Evolutionary conservation across 2,888 invertebrate genomes (phyloP).

Genomic region (Eulithis testata): DNA sequence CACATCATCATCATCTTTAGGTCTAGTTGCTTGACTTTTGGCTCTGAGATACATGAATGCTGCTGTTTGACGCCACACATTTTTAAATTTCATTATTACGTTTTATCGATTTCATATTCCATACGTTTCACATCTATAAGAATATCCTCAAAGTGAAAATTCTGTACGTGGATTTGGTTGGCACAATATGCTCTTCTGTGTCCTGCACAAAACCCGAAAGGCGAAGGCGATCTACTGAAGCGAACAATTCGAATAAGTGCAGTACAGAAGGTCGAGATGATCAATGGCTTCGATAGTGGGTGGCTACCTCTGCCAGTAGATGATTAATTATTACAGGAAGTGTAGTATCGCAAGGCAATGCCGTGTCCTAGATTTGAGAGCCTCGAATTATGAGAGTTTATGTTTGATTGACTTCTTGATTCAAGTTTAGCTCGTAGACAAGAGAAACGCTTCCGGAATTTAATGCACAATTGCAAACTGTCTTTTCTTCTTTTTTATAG

Average conservation of each 20-base stretch:
- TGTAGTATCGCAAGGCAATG: background rate
- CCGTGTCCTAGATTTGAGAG: background rate
- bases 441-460: background rate
- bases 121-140: background rate
- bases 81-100: no score
- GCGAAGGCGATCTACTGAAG: slow-evolving; percentile 24
- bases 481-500: no score
- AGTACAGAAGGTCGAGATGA: slow-evolving; percentile 34
- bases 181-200: slow-evolving; percentile 8
- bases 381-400: background rate
- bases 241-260: slow-evolving; percentile 19
- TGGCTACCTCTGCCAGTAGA: slow-evolving; percentile 23
- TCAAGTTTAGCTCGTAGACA: background rate
- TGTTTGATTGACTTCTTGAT: background rate
- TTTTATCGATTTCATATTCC: background rate
- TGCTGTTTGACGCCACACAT: no score
- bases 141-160: slow-evolving; percentile 6
- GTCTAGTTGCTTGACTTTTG: no score
- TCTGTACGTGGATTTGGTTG: background rate
- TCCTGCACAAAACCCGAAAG: slow-evolving; percentile 4
- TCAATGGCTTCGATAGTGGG: slow-evolving; percentile 23
- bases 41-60: no score
- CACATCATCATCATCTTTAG: no score
- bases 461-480: background rate
- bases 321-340: slow-evolving; percentile 23